A percentile compares a stretch with the other conserved stretches of the same genome.
phyloP scores from a whole-genome alignment of 1,140 invertebrate genomes.

The Adoxophyes honmai region DNA sequence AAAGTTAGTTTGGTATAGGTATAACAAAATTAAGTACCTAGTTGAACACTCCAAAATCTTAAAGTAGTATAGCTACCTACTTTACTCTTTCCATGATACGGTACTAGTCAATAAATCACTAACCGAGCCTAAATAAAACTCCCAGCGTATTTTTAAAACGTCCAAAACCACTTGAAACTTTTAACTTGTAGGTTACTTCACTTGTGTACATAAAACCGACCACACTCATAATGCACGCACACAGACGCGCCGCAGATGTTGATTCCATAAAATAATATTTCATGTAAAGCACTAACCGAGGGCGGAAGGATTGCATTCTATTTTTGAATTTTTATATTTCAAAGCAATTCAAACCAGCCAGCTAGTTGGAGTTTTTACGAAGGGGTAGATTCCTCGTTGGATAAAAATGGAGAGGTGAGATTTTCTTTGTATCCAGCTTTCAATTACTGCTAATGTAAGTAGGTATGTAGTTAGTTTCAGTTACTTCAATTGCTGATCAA shows the following conservation, averaged over 20 bases:
- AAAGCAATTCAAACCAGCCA: conserved; percentile 55
- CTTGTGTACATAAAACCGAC: conserved; percentile 69
- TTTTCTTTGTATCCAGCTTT: background rate
- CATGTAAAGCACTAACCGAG: conserved; percentile 75
- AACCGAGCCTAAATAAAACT: background rate
- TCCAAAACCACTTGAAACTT: conserved; percentile 71
- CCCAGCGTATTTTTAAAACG: conserved; percentile 46
- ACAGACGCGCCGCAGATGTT: conserved; percentile 65
- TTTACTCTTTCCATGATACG: too few species aligned
- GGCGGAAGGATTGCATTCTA: conserved; percentile 75
- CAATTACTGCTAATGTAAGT: background rate
- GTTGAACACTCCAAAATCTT: too few species aligned
- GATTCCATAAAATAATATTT: conserved; percentile 77
- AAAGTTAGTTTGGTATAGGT: too few species aligned
- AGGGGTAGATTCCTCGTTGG: conserved; percentile 1
- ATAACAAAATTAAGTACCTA: too few species aligned
- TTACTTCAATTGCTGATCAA: too few species aligned
- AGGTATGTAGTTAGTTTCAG: too few species aligned
- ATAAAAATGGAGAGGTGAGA: background rate
- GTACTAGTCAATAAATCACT: too few species aligned
- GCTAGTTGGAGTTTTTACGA: conserved; percentile 39
- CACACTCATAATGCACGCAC: conserved; percentile 41
- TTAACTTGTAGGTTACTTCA: conserved; percentile 72
- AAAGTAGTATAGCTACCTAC: background rate
- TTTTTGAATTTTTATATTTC: conserved; percentile 75